Base-by-base conservation (phyloP, 2,113 vertebrate genomes). In the Hymenochirus boettgeri region DNA sequence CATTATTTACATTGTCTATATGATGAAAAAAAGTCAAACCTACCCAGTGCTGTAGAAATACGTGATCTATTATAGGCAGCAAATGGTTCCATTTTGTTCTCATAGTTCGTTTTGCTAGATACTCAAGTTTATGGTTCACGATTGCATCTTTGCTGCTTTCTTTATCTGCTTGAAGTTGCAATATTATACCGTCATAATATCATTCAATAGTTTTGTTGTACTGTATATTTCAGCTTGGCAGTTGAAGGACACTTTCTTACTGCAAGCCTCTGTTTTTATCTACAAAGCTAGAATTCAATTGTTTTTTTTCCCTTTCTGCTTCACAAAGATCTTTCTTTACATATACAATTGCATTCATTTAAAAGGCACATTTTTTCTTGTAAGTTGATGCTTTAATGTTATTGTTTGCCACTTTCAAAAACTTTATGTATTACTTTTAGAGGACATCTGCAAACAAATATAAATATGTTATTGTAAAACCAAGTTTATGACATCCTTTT, bases 151-250 rank as follows among this genome's bases (percentile, higher is more conserved):
- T 11, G 6, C 45, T 5, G 45, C 42, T 57, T 57, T 29, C 22
- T 51, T 65, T 65, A 65, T 65, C 62, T 65, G 23, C 8, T 18
- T 23, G 52, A 65, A 65, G 63, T 50, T 37, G 22, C 63, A 57
- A 57, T 65, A 57, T 65, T 65, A 65, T 57, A 46, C 63, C 29
- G 25, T 65, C 46, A 57, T 65, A 57, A 65, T 65, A 65, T 37
- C 63, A 57, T 37, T 65, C 53, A 65, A 57, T 57, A 57, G 53
- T 65, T 57, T 15, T 47, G 63, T 50, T 50, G 26, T 50, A 19
- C 63, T 48, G 54, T 50, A 65, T 65, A 48, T 65, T 65, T 65
- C 63, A 57, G 19, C 45, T 50, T 57, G 63, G 57, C 63, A 57
- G 23, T 57, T 57, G 53, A 65, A 65, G 63, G 63, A 57, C 63